These are phyloP conservation scores for Ips typographus DNA, from an alignment of 1,140 invertebrate genomes.

Conservation along the genomic window DNA sequence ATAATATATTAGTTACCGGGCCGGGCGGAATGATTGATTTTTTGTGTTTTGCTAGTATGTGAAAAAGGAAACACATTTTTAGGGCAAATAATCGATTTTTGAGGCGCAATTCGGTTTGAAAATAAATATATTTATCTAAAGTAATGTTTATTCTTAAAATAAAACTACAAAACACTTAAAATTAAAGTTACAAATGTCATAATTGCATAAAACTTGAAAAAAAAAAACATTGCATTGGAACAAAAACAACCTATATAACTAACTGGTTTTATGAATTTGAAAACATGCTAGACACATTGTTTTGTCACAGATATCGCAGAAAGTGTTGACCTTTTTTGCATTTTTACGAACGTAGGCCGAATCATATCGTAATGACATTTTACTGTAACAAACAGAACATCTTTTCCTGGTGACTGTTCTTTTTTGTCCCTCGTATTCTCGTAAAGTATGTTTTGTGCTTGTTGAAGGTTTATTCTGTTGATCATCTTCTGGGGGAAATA, in stretches of 20 bases:
- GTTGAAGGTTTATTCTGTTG: background rate
- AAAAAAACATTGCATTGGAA: background rate
- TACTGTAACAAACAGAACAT: background rate
- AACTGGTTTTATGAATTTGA: slow-evolving; percentile 2
- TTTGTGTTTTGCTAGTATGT: background rate
- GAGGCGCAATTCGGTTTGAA: background rate
- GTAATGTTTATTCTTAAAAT: slow-evolving; percentile 1
- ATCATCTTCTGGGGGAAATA: background rate
- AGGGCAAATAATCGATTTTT: background rate
- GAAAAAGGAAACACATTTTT: background rate
- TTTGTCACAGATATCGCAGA: background rate
- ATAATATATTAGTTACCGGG: background rate
- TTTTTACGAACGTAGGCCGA: background rate
- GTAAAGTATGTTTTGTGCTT: slow-evolving; percentile 1
- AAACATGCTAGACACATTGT: slow-evolving; percentile 2
- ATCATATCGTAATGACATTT: too few species aligned
- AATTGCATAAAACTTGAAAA: background rate
- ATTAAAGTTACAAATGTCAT: background rate
- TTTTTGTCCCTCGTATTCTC: slow-evolving; percentile 4
- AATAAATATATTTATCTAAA: background rate
- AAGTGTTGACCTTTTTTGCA: slow-evolving; percentile 2
- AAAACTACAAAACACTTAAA: background rate
- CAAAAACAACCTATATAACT: slow-evolving; percentile 1
- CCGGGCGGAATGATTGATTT: background rate
- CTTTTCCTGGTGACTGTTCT: background rate